Percentiles rank a stretch among this genome's conserved stretches.
These are phyloP conservation scores for Coregonus suidteri DNA, from an alignment of 2,797 vertebrate species.

Conservation along the genomic window DNA sequence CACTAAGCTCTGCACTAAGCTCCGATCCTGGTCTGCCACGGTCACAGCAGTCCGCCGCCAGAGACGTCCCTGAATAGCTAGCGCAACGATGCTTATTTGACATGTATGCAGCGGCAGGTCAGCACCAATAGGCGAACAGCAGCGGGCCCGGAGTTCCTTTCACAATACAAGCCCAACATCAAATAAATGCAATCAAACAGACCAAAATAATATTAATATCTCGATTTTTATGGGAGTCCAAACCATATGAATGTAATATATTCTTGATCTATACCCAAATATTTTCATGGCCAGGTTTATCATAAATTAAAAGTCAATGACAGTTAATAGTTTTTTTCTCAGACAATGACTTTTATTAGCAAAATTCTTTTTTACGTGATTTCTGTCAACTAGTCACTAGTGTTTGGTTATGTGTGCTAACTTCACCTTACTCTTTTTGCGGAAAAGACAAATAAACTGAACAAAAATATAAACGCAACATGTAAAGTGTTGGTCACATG, in stretches of 20 bases:
- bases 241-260: neutral
- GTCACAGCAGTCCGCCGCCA: conserved; percentile 57
- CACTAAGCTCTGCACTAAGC: too few species aligned
- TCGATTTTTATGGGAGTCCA: too few species aligned
- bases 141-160: conserved; percentile 1
- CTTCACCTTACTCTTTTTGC: neutral
- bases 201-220: neutral
- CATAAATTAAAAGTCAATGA: neutral
- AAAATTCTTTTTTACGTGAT: too few species aligned
- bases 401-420: neutral
- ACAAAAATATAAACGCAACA: too few species aligned
- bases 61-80: conserved; percentile 60
- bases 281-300: neutral
- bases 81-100: conserved; percentile 67
- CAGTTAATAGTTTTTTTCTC: too few species aligned
- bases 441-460: neutral
- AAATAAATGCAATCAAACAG: neutral
- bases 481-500: too few species aligned
- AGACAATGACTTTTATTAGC: conserved; percentile 3
- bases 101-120: conserved; percentile 49
- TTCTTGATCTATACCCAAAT: neutral
- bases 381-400: too few species aligned
- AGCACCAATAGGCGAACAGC: neutral
- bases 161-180: conserved; percentile 60
- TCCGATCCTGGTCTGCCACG: conserved; percentile 23